Percentiles rank a stretch among this genome's conserved stretches.
Conservation (phyloP, 2,113 vertebrate genomes). For the Lepus europaeus region DNA sequence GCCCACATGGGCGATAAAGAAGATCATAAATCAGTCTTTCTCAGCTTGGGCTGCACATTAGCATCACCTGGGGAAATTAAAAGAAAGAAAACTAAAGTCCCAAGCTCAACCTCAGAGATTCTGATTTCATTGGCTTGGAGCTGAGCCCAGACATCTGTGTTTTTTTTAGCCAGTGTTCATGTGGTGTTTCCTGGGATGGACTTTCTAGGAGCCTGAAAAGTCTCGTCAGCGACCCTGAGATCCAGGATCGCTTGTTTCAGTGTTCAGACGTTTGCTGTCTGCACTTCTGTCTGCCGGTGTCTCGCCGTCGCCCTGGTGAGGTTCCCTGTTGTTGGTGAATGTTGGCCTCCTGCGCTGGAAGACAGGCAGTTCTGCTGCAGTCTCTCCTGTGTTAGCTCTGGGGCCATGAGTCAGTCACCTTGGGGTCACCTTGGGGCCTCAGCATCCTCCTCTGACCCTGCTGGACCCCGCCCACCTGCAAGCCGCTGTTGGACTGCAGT, state of each 20-base stretch:
- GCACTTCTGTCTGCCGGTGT: not conserved
- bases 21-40: not conserved
- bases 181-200: not conserved
- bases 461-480: not conserved
- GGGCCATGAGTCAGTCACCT: not conserved
- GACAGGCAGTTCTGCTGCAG: not conserved
- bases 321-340: not conserved
- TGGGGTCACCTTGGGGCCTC: not conserved
- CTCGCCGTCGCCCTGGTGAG: not conserved
- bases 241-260: not conserved
- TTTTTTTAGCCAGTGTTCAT: not conserved
- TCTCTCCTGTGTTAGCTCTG: not conserved
- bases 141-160: not conserved
- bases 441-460: not conserved
- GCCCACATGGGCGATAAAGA: not conserved
- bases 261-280: not conserved
- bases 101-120: not conserved
- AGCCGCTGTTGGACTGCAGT: not conserved
- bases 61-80: not conserved
- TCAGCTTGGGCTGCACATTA: not conserved
- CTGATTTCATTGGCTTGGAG: not conserved
- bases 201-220: not conserved
- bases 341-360: not conserved
- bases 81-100: not conserved
- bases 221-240: not conserved